Conservation (phyloP, 53 echinoderm and acorn worm genomes). For the Luidia sarsii region DNA sequence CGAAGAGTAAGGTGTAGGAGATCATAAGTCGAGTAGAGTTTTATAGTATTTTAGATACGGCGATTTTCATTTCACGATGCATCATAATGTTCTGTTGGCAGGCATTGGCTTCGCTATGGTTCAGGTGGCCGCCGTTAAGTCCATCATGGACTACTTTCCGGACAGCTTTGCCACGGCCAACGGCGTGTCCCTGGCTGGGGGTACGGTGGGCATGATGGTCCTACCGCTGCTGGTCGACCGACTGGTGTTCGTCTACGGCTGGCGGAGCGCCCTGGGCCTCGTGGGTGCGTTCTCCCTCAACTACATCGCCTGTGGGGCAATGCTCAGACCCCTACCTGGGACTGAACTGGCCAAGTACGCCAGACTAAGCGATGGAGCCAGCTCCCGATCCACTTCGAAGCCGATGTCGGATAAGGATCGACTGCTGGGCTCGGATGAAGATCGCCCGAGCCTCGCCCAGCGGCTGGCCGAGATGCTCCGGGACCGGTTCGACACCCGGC, state of each 20-base stretch:
- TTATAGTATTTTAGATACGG: no score
- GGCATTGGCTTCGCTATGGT: background rate
- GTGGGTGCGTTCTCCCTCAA: background rate
- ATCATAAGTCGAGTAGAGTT: background rate
- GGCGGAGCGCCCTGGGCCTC: constrained; percentile 4
- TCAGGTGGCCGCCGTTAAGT: background rate
- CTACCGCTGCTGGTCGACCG: background rate
- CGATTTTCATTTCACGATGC: background rate
- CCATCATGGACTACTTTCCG: no score
- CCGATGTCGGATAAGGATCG: no score
- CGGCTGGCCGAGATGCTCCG: background rate
- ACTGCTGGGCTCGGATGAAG: no score
- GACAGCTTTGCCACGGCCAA: constrained; percentile 34
- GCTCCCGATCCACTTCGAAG: no score
- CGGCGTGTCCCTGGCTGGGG: constrained; percentile 26
- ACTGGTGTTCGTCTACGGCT: background rate
- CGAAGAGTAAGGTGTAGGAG: background rate
- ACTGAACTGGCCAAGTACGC: no score
- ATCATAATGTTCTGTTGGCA: background rate
- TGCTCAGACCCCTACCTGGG: constrained; percentile 23
- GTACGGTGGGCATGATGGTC: constrained; percentile 32
- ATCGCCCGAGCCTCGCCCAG: no score
- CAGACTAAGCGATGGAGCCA: no score
- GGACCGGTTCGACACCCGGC: background rate
- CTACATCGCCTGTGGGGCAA: constrained; percentile 11